Evolutionary conservation across 2,888 invertebrate genomes (phyloP).

Genomic region (Agriotes lineatus): DNA sequence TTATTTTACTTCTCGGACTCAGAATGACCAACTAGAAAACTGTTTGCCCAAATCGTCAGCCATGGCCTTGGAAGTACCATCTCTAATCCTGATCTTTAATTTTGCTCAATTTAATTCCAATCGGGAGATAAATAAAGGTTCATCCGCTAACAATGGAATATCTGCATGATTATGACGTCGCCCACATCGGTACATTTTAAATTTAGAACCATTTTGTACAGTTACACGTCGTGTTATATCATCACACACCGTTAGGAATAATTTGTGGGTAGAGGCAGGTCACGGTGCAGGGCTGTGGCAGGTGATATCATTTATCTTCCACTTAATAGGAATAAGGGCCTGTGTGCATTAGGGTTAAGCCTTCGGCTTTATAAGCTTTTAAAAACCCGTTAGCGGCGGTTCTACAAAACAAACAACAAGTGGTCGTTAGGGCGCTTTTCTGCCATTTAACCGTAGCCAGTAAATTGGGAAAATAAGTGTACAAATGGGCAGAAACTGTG

Average conservation of each 20-base stretch:
- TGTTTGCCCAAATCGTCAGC: too few relatives aligned
- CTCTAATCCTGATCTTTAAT: too few relatives aligned
- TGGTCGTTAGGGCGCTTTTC: not conserved
- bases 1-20: not conserved
- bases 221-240: slow-evolving; percentile 35
- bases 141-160: not conserved
- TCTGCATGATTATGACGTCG: not conserved
- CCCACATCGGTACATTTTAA: slow-evolving; percentile 16
- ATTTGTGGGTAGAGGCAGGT: slow-evolving; percentile 41
- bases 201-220: slow-evolving; percentile 26
- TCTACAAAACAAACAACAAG: slow-evolving; percentile 20
- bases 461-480: too few relatives aligned
- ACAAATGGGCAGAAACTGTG: too few relatives aligned
- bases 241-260: slow-evolving; percentile 36
- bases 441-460: not conserved
- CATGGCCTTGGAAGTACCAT: too few relatives aligned
- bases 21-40: not conserved
- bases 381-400: slow-evolving; percentile 17
- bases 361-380: slow-evolving; percentile 42
- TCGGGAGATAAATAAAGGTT: not conserved
- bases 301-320: slow-evolving; percentile 50
- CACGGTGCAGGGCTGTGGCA: slow-evolving; percentile 44
- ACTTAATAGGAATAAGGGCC: slow-evolving; percentile 46
- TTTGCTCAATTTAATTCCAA: too few relatives aligned
- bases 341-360: slow-evolving; percentile 39